Evolutionary conservation across 1,140 invertebrate species (phyloP), one percentile per base, ranked within the genome.

Genomic region (Drosophila mayri): DNA sequence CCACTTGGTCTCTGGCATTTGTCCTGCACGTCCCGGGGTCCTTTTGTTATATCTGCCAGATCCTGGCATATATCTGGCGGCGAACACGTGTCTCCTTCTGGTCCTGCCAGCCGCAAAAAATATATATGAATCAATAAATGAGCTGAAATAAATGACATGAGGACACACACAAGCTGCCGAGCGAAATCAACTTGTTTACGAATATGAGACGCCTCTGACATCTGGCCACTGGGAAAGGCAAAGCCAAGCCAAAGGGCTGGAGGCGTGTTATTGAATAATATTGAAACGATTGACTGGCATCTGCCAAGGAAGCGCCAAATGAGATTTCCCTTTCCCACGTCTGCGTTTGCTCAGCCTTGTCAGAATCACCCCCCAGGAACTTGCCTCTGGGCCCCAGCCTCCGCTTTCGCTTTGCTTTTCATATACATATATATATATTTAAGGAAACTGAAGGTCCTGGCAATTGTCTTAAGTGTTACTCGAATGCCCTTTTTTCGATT

Each of bases 71-170:
- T 71, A 50, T 60, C 67, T 71, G 67, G 25, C 57, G 54, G 44
- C 41, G 7, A 22, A 46, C 65, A 84, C 81, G 76, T 85, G 81
- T 62, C 52, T 30, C 16, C 46, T n/a, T 7, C 8, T 4, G 43
- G 11, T 22, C 43, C 35, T 40, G 57, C 22, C 61, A 47, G 72
- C 44, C 38, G 37, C 65, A 76, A 63, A 50, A 50, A 63, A 74
- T 75, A 65, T 76, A 73, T 74, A 62, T 77, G 67, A 85, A 86
- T 85, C 81, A 85, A 85, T 85, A 88, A 87, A 87, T 82, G 76
- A 82, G 67, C 78, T 73, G 72, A 87, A 55, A 82, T 68, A 85
- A 77, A 68, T 81, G 77, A 80, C 67, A 49, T 28, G 47, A 30
- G 25, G 25, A 46, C 44, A 49, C 81, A 84, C 32, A 73, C 77